These are phyloP conservation scores for Harpagus bidentatus DNA, from an alignment of 2,113 vertebrate genomes.

Conservation along the genomic window DNA sequence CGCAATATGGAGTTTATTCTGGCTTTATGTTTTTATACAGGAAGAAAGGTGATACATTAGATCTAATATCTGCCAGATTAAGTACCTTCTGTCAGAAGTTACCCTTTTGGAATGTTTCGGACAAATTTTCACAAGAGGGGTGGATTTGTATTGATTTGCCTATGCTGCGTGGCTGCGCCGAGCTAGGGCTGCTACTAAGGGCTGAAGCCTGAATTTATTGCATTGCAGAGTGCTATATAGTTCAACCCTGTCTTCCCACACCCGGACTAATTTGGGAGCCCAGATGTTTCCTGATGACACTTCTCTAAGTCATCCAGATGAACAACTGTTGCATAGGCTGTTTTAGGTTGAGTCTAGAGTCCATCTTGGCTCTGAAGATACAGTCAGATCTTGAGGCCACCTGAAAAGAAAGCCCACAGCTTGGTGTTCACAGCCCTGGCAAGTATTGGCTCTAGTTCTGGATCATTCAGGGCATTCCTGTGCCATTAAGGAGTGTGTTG, in stretches of 20 bases:
- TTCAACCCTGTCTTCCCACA: rapidly evolving
- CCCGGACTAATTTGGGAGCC: background rate
- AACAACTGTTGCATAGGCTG: background rate
- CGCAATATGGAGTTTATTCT: rapidly evolving
- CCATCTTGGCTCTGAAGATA: background rate
- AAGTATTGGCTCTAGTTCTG: background rate
- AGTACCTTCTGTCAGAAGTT: background rate
- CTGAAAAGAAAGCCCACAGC: background rate
- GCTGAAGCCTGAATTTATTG: too few relatives aligned
- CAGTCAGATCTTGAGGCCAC: background rate
- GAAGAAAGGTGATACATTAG: background rate
- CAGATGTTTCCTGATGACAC: rapidly evolving
- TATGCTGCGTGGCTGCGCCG: rapidly evolving
- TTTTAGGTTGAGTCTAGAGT: background rate
- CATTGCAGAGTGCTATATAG: rapidly evolving
- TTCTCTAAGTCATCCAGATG: background rate
- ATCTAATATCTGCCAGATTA: background rate
- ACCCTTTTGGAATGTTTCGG: too few relatives aligned
- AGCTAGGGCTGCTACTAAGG: background rate
- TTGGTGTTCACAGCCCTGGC: background rate
- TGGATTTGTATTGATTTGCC: background rate
- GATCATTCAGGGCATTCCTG: rapidly evolving
- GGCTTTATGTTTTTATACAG: background rate
- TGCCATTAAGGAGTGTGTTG: background rate
- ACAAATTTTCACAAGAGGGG: background rate